Percentiles rank a stretch among this genome's conserved stretches.
Evolutionary conservation across 2,113 vertebrate species (phyloP).

Genomic region (Phylloscopus trochilus): DNA sequence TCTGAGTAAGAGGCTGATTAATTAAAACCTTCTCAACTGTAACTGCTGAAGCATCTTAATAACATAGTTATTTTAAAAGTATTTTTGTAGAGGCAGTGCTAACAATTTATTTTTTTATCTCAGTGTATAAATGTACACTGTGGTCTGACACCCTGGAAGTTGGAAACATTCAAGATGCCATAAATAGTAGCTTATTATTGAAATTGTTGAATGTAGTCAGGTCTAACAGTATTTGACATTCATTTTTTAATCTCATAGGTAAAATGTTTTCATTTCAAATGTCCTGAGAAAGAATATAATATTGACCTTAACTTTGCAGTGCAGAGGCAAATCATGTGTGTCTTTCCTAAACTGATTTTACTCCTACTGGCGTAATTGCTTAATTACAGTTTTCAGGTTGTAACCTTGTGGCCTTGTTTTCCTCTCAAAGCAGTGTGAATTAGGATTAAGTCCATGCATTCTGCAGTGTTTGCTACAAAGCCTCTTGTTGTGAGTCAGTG

Average conservation of each 20-base stretch:
- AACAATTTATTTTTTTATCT: neutral
- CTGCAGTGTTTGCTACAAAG: neutral
- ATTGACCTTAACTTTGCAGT: neutral
- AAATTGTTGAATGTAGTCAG: neutral
- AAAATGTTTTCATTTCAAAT: neutral
- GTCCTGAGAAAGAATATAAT: neutral
- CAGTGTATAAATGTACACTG: neutral
- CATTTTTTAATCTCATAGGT: neutral
- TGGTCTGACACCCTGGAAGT: neutral
- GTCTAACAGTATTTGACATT: neutral
- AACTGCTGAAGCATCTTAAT: neutral
- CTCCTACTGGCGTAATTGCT: neutral
- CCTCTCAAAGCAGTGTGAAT: neutral
- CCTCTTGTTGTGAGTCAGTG: neutral
- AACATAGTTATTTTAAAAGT: neutral
- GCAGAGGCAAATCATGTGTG: neutral
- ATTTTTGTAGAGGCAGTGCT: neutral
- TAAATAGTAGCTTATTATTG: neutral
- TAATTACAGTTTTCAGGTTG: neutral
- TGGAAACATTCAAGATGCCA: neutral
- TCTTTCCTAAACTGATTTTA: neutral
- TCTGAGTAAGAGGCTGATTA: neutral
- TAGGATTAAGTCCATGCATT: neutral
- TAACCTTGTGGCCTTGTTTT: neutral
- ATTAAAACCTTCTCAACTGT: neutral